Percentiles rank a stretch among this genome's conserved stretches.
Evolutionary conservation across 2,113 vertebrate genomes (phyloP).

Genomic region (Grallaria varia): DNA sequence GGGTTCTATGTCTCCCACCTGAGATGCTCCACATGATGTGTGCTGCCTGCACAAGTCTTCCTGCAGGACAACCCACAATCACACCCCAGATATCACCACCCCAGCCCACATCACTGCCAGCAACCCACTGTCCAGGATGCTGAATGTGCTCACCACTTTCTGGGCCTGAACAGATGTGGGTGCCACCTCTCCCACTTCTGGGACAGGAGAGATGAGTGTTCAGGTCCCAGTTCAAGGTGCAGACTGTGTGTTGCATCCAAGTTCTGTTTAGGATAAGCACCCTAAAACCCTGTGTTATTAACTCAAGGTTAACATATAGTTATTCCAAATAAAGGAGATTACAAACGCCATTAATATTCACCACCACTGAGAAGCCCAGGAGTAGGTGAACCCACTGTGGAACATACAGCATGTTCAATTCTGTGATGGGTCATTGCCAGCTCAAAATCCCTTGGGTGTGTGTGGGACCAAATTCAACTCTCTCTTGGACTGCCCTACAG

Average conservation of each 20-base stretch:
- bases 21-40: fast-evolving
- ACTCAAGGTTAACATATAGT: neutral
- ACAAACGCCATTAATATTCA: neutral
- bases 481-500: neutral
- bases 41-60: fast-evolving
- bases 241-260: neutral
- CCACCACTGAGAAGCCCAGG: neutral
- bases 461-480: neutral
- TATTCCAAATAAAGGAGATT: neutral
- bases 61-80: fast-evolving
- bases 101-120: fast-evolving
- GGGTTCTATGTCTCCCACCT: neutral
- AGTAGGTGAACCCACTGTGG: neutral
- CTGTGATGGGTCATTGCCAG: neutral
- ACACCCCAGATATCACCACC: neutral
- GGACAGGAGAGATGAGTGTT: neutral
- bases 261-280: neutral
- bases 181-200: neutral
- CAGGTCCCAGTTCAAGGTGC: neutral
- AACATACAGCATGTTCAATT: neutral
- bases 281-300: neutral
- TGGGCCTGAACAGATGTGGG: neutral
- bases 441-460: neutral
- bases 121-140: neutral
- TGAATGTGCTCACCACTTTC: fast-evolving